Evolutionary conservation across 2,888 invertebrate genomes (phyloP).

Genomic region (Hirtodrosophila cameraria): DNA sequence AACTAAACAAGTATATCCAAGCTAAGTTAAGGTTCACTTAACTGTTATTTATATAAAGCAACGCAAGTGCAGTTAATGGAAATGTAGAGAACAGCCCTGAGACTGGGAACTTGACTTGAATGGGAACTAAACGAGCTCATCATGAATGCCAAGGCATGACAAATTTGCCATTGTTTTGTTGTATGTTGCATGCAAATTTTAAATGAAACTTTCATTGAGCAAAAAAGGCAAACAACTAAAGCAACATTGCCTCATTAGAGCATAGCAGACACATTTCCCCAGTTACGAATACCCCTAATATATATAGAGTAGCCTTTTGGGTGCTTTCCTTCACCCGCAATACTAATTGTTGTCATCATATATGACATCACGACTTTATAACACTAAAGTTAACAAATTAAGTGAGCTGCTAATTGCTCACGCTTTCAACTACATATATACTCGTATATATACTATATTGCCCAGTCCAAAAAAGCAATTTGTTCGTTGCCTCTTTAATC

Average conservation of each 20-base stretch:
- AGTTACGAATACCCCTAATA: constrained; percentile 13
- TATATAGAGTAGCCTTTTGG: neutral
- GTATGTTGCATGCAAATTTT: constrained; percentile 59
- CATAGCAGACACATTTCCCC: constrained; percentile 25
- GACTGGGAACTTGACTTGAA: constrained; percentile 50
- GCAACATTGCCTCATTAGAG: constrained; percentile 33
- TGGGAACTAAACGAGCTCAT: constrained; percentile 21
- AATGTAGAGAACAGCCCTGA: constrained; percentile 25
- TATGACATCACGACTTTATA: constrained; percentile 65
- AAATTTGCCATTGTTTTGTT: constrained; percentile 58
- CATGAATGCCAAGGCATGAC: constrained; percentile 26
- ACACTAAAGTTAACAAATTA: constrained; percentile 56
- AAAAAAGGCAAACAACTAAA: no score
- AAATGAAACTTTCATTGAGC: constrained; percentile 39
- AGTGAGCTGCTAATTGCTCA: constrained; percentile 67
- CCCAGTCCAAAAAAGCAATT: constrained; percentile 38
- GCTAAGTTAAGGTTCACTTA: constrained; percentile 12
- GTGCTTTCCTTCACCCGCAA: constrained; percentile 12
- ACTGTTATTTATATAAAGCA: constrained; percentile 21
- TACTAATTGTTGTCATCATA: neutral
- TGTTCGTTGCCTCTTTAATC: constrained; percentile 56
- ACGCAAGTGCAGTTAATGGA: constrained; percentile 17
- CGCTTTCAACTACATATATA: constrained; percentile 20
- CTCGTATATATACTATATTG: neutral
- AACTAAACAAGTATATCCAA: neutral